These are phyloP conservation scores for Parnassius mnemosyne DNA, from an alignment of 2,888 invertebrate species.

Conservation along the genomic window DNA sequence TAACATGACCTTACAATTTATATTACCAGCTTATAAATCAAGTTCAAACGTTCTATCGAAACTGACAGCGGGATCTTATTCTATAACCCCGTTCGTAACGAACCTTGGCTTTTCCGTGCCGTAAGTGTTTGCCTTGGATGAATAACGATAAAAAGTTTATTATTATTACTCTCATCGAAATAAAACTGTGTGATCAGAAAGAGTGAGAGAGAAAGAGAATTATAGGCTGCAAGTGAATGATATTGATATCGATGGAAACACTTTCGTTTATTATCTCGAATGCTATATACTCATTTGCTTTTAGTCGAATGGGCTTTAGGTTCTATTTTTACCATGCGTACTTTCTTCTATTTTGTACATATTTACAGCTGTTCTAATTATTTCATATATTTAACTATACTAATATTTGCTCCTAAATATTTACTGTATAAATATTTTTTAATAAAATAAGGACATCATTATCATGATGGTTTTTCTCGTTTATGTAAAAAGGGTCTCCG, in stretches of 20 bases:
- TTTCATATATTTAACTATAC: no score
- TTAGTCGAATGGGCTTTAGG: constrained; percentile 17
- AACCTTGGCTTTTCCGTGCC: constrained; percentile 44
- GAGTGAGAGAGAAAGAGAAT: constrained; percentile 52
- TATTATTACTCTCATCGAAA: constrained; percentile 73
- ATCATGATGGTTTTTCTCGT: no score
- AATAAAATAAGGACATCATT: no score
- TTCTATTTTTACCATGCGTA: not conserved
- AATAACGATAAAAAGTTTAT: constrained; percentile 76
- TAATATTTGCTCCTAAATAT: no score
- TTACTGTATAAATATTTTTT: no score
- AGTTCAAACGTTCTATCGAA: constrained; percentile 64
- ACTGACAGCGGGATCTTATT: constrained; percentile 55
- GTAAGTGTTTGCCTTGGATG: constrained; percentile 67
- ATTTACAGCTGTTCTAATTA: not conserved
- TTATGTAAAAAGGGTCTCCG: no score
- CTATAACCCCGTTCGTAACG: constrained; percentile 39
- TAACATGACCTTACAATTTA: constrained; percentile 70
- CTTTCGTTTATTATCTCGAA: constrained; percentile 26
- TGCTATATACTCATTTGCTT: constrained; percentile 24
- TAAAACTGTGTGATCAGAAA: constrained; percentile 69
- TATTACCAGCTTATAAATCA: constrained; percentile 69
- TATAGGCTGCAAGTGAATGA: constrained; percentile 26
- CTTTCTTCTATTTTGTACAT: not conserved
- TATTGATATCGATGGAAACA: constrained; percentile 26